Evolutionary conservation across 2,797 vertebrate genomes (phyloP), one percentile per base, ranked within the genome.

Genomic region (Austrolebias charrua): DNA sequence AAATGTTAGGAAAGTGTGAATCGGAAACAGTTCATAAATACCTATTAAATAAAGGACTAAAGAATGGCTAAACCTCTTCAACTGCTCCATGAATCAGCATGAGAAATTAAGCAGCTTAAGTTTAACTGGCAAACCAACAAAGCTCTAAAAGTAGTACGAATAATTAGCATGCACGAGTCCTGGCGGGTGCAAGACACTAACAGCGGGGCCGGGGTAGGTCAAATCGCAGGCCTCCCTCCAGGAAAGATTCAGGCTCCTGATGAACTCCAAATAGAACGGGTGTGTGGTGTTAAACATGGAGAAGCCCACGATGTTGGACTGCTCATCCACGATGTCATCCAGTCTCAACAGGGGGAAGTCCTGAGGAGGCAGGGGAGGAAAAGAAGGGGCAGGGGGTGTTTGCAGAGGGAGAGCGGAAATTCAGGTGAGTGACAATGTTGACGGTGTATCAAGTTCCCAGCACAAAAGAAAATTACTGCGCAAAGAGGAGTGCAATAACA

Each of bases 231-330:
- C 95, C 79, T 97, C 96, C 49, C 94, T 91, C 96, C 96, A 97
- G 1, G 96, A 97, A 72, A 98, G 94, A 87, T 98, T 97, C 83
- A 97, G 95, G 88, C 95, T 96, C 11, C 95, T 87, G 71, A 95
- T 93, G 71, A 96, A 96, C 90, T 96, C 95, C 46, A 93, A 81
- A 74, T 95, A 96, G 89, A 96, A 96, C 24, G 95, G 94, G 52
- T 96, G 95, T 11, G 91, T 94, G 40, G 94, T 95, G 91, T 96
- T 95, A 66, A 96, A 95, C 94, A 98, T 95, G 69, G 96, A 97
- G 89, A 98, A 97, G 12, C 95, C 96, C 71, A 98, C 86, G 2
- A 98, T 94, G 52, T 95, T 96, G 84, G 95, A 94, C 57, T 96
- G 91, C 24, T 95, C 94, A 28, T 95, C 94, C 56, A 96, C 93